Evolutionary conservation across 2,888 invertebrate genomes (phyloP), one percentile per base, ranked within the genome.

Genomic region (Tachina grossa): DNA sequence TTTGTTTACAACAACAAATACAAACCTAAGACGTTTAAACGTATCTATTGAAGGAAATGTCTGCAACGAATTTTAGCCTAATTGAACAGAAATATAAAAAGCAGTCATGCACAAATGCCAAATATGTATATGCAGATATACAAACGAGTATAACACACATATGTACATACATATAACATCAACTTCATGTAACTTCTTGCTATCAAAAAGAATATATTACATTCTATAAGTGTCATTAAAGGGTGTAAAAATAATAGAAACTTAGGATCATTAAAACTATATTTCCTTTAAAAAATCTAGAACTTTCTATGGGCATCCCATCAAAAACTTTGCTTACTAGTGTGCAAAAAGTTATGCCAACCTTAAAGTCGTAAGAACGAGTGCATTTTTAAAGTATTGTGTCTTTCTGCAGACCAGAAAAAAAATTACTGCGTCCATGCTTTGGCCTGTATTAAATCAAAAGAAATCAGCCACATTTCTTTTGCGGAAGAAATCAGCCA

Each of bases 21-120:
- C 51, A 72, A 45, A 47, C 61, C 43, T 16, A 78, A 69, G 68
- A 59, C 45, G 41, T 78, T 76, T 41, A 53, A 59, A 71, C 49
- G 55, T 31, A 31, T 31, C 31, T 69, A 71, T 45, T n/a, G 14
- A 22, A 31, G 47, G 45, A 63, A 71, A 74, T 74, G 78, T 74
- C 77, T 78, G 85, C 85, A 85, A 63, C 55, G 61, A 77, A 85
- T 78, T 74, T 74, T 78, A 85, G 78, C 63, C 81, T 78, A 85
- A 85, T 85, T 85, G 81, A 74, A 74, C 85, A 74, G 57, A 74
- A 82, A 81, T 82, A 78, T 82, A 78, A 74, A 80, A 85, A 57
- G 74, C 63, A 85, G 69, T 82, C 81, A 82, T 78, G 78, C 74
- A 49, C 41, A 82, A 82, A 77, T 82, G 69, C 74, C 77, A 68